Conservation (phyloP, 2,113 vertebrate species). For the Neotoma lepida region DNA sequence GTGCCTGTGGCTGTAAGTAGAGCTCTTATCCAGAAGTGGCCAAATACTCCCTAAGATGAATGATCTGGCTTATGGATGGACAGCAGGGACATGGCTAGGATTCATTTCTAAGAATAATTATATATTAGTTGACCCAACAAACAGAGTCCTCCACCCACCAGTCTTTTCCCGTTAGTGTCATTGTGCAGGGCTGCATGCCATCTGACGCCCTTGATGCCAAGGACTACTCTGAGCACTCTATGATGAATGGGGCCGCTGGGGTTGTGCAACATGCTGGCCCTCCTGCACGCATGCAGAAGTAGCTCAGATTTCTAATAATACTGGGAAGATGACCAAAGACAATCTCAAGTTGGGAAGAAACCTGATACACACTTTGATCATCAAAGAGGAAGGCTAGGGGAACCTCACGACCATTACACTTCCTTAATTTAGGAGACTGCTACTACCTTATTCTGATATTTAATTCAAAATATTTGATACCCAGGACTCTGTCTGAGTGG, state of each 20-base stretch:
- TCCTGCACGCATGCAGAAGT: constrained; percentile 21
- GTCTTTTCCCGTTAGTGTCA: neutral
- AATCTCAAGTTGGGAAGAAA: constrained; percentile 69
- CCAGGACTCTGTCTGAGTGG: neutral
- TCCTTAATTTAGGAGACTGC: constrained; percentile 56
- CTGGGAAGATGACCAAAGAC: constrained; percentile 68
- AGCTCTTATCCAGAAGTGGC: constrained; percentile 21
- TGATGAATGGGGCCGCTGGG: constrained; percentile 61
- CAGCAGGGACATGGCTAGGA: constrained; percentile 5
- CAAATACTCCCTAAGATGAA: constrained; percentile 49
- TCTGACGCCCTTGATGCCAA: neutral
- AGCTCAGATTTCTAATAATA: constrained; percentile 75
- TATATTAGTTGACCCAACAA: neutral
- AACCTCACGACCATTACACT: neutral
- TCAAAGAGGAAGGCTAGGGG: constrained; percentile 33
- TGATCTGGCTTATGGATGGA: constrained; percentile 5
- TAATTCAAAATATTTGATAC: constrained; percentile 48
- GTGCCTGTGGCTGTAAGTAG: constrained; percentile 19
- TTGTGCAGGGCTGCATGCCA: neutral
- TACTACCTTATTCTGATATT: constrained; percentile 56
- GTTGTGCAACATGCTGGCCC: constrained; percentile 58
- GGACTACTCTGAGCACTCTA: neutral
- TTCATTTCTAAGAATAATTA: constrained; percentile 51
- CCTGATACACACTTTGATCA: constrained; percentile 52
- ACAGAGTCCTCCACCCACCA: neutral